A percentile compares a stretch with the other conserved stretches of the same genome.
These are phyloP conservation scores for Poecilia gillii DNA, from an alignment of 2,797 vertebrate species.

Conservation along the genomic window DNA sequence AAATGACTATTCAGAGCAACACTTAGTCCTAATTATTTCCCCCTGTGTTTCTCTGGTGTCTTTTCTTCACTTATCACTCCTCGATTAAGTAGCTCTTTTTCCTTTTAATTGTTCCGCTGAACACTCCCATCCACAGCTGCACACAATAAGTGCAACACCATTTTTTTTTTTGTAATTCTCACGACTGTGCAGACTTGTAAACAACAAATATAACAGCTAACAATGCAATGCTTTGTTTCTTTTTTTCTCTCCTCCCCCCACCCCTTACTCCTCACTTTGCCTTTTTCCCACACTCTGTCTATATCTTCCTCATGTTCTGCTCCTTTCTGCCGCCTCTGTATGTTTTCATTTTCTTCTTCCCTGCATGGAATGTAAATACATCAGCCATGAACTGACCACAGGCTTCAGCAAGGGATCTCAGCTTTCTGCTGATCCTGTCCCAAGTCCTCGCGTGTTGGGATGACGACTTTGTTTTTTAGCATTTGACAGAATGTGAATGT, in stretches of 20 bases:
- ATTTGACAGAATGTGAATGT: background rate
- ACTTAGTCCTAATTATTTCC: background rate
- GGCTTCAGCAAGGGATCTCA: slow-evolving; percentile 6
- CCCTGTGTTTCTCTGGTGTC: background rate
- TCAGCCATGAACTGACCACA: slow-evolving; percentile 30
- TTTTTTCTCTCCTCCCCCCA: background rate
- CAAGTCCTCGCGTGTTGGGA: background rate
- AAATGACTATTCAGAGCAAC: background rate
- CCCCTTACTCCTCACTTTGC: slow-evolving; percentile 24
- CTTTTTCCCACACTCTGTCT: slow-evolving; percentile 30
- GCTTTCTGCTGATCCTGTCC: background rate
- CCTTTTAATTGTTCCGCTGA: slow-evolving; percentile 34
- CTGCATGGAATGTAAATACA: slow-evolving; percentile 61
- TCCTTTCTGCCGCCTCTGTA: slow-evolving; percentile 10
- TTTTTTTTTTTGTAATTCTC: slow-evolving; percentile 33
- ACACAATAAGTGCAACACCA: slow-evolving; percentile 54
- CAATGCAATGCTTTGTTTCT: slow-evolving; percentile 60
- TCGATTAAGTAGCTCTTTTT: slow-evolving; percentile 29
- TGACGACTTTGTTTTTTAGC: background rate
- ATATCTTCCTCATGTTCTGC: slow-evolving; percentile 11
- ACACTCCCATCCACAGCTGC: slow-evolving; percentile 56
- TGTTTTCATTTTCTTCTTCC: slow-evolving; percentile 50
- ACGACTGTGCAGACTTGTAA: slow-evolving; percentile 51
- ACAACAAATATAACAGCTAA: slow-evolving; percentile 50
- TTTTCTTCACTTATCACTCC: slow-evolving; percentile 17